Base-by-base conservation (phyloP, 2,888 invertebrate species). In the Galeruca laticollis region DNA sequence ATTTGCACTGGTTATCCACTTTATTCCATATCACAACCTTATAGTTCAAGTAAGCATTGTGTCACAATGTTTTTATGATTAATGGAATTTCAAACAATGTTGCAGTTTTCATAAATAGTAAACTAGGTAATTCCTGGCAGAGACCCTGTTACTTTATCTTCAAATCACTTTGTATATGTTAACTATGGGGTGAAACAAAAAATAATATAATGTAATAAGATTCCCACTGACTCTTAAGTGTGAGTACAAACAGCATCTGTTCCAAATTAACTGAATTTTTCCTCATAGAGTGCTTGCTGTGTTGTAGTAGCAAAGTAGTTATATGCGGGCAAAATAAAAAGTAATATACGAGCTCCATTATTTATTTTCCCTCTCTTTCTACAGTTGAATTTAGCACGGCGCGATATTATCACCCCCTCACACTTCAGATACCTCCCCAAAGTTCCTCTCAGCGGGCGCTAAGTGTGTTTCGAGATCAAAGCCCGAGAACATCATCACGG, bases 391-490 rank as follows among this genome's bases (percentile, higher is more conserved):
- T 57, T 57, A 57, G 56, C 35, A 8, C 18, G 18, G 8, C 8
- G 77, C 73, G 73, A 78, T 80, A 80, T 80, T 80, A 79, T 80
- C 77, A 76, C 56, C 56, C 56, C 56, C 56, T 57, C 33, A 35
- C 74, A 80, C 81, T 80, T 79, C 80, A 76, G 75, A 80, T 81
- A 81, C 79, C 75, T 74, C 79, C 82, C 82, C 79, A 75, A 74
- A 76, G 74, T 77, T 77, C 84, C 68, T 51, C 66, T 21, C 85
- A 84, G 84, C 85, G 79, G 85, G 85, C 81, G 82, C 80, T 84
- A 84, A 85, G 85, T 85, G 84, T 84, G 80, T 85, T 85, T 85
- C 78, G 82, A 83, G 84, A 85, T 85, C 84, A 85, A 85, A 84
- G 81, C 78, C 75, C 20, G 72, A 76, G 77, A 78, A 80, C 57